phyloP scores from a whole-genome alignment of 1,140 invertebrate species.

The Eurosta solidaginis region DNA sequence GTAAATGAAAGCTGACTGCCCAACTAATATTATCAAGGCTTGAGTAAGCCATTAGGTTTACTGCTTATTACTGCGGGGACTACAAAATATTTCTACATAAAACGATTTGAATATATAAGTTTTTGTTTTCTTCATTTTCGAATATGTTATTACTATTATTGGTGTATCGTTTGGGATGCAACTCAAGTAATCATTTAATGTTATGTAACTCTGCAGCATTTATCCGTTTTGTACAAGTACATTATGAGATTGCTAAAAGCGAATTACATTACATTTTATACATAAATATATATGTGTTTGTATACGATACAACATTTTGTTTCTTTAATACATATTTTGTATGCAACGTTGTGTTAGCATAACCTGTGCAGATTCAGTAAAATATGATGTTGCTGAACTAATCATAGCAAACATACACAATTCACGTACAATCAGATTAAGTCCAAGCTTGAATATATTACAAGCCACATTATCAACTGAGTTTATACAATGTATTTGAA shows the following conservation, averaged over 20 bases:
- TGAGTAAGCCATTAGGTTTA: background rate
- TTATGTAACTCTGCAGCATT: background rate
- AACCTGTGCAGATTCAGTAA: too few species aligned
- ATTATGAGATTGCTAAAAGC: background rate
- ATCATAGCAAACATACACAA: too few species aligned
- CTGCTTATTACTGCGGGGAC: constrained; percentile 13
- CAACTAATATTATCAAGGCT: background rate
- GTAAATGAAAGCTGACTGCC: background rate
- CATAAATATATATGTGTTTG: background rate
- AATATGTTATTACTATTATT: background rate
- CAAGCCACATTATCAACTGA: too few species aligned
- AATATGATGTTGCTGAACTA: too few species aligned
- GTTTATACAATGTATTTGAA: too few species aligned
- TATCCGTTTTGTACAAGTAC: background rate
- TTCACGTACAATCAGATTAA: too few species aligned
- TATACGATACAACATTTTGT: background rate
- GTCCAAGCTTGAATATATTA: too few species aligned
- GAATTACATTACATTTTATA: background rate
- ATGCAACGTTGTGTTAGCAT: too few species aligned
- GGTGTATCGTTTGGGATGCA: background rate
- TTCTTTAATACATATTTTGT: too few species aligned
- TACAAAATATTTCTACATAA: too few species aligned
- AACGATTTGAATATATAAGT: background rate
- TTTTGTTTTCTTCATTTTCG: background rate
- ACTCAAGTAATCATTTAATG: background rate